Percentiles rank a stretch among this genome's conserved stretches.
Conservation (phyloP, 37 sponge, comb jelly and placozoan genomes). For the Spongia lamella region DNA sequence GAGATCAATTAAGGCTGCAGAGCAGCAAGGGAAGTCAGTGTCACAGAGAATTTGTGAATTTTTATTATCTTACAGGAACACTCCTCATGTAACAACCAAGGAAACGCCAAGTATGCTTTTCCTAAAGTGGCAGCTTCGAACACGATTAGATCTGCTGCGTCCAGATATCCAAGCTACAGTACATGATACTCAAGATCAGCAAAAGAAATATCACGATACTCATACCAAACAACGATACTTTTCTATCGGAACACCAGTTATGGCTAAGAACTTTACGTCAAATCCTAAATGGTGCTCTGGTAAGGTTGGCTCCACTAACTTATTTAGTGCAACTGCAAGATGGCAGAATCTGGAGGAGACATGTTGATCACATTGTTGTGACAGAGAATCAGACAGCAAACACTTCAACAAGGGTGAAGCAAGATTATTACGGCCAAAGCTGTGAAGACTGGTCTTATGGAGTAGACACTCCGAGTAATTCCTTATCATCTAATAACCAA, state of each 20-base stretch:
- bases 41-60: background rate
- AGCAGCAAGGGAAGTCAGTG: background rate
- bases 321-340: conserved; percentile 8
- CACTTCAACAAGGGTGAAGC: too few relatives aligned
- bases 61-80: conserved; percentile 10
- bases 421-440: too few relatives aligned
- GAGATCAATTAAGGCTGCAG: background rate
- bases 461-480: too few relatives aligned
- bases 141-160: conserved; percentile 1
- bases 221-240: background rate
- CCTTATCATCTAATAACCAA: too few relatives aligned
- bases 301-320: conserved; percentile 6
- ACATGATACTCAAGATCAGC: background rate
- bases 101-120: conserved; percentile 25
- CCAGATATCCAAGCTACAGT: background rate
- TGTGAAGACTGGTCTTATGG: too few relatives aligned
- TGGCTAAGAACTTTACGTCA: too few relatives aligned
- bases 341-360: conserved; percentile 26
- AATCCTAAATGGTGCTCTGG: too few relatives aligned
- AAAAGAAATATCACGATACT: background rate
- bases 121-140: background rate
- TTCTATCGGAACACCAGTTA: too few relatives aligned
- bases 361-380: conserved; percentile 26
- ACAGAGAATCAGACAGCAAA: too few relatives aligned
- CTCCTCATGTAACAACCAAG: conserved; percentile 31